phyloP scores from a whole-genome alignment of 2,113 vertebrate species.

The Sphaerodactylus townsendi region DNA sequence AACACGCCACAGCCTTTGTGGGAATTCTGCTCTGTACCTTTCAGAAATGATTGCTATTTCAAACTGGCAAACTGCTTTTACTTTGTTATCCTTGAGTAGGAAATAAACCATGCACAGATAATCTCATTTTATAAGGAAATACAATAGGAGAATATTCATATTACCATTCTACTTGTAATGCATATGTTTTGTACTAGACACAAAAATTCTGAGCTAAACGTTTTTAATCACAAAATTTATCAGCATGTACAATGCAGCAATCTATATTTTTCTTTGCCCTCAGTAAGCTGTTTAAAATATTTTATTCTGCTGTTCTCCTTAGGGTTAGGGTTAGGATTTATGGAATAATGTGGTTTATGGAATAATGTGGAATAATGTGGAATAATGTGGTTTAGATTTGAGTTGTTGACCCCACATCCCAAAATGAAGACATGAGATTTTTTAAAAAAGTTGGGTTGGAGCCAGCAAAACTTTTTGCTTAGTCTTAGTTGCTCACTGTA shows the following conservation, averaged over 20 bases:
- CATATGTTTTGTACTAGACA: not conserved
- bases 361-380: not conserved
- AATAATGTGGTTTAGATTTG: not conserved
- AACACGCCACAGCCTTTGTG: not conserved
- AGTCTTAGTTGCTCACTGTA: too few species aligned
- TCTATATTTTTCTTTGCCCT: not conserved
- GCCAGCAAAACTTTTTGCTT: too few species aligned
- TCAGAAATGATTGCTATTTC: conserved; percentile 22
- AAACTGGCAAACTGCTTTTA: conserved; percentile 38
- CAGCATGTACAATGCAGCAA: not conserved
- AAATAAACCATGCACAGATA: not conserved
- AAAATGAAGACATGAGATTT: too few species aligned
- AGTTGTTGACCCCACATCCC: too few species aligned
- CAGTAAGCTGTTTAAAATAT: not conserved
- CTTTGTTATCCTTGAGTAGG: not conserved
- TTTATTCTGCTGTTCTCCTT: too few species aligned
- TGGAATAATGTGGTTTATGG: not conserved
- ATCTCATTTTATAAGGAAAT: conserved; percentile 4
- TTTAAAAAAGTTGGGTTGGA: too few species aligned
- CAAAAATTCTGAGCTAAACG: not conserved
- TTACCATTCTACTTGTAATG: not conserved
- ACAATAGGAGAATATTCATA: not conserved
- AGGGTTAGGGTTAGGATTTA: too few species aligned
- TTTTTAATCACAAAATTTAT: not conserved
- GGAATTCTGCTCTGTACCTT: conserved; percentile 12